phyloP scores from a whole-genome alignment of 1,140 invertebrate species.

The Drosophila repleta region DNA sequence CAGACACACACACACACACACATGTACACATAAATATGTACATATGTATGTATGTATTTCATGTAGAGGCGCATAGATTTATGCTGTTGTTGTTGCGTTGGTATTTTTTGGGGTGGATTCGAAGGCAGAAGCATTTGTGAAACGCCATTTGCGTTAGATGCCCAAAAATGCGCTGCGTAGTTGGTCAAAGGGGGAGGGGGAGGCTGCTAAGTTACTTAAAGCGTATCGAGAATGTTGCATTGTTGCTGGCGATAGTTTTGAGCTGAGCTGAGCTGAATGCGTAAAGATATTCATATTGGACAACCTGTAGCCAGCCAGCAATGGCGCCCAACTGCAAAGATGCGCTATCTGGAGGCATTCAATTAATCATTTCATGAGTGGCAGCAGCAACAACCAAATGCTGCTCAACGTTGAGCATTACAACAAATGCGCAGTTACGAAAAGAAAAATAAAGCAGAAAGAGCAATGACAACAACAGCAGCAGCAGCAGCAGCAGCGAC shows the following conservation, averaged over 20 bases:
- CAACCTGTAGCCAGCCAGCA: conserved; percentile 33
- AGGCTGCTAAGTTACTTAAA: conserved; percentile 1
- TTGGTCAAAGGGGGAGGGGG: conserved; percentile 34
- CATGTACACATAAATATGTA: neutral
- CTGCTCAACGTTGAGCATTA: conserved; percentile 53
- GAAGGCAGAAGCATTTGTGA: conserved; percentile 37
- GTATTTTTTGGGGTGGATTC: conserved; percentile 70
- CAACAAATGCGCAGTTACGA: conserved; percentile 81
- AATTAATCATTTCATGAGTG: conserved; percentile 78
- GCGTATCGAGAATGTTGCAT: no score
- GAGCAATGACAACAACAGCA: conserved; percentile 11
- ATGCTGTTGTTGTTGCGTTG: conserved; percentile 38
- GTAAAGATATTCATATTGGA: neutral
- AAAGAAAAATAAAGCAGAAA: conserved; percentile 38
- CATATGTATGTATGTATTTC: neutral
- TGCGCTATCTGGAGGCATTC: conserved; percentile 72
- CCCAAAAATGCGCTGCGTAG: conserved; percentile 59
- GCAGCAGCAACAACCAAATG: conserved; percentile 37
- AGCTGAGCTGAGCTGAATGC: no score
- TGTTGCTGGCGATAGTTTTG: no score
- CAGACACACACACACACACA: neutral
- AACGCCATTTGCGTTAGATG: conserved; percentile 57
- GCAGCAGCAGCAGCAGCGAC: conserved; percentile 30
- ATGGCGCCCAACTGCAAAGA: conserved; percentile 70
- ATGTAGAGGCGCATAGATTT: conserved; percentile 56